Conservation (phyloP, 1,140 invertebrate genomes). For the Drosophila rhopaloa region DNA sequence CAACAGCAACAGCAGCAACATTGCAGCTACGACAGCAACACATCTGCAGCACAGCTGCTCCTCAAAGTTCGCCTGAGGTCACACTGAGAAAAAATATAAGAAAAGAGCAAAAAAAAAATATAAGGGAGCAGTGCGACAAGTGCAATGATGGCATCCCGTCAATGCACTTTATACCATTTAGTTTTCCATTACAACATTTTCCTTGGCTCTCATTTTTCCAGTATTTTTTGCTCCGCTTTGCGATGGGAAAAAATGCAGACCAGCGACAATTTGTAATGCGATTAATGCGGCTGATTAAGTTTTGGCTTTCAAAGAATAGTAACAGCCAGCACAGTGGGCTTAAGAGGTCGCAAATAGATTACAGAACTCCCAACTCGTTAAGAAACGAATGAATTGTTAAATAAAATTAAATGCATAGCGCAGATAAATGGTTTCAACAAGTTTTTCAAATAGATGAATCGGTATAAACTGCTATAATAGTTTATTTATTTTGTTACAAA, state of each 20-base stretch:
- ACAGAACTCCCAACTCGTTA: no score
- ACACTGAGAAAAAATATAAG: conserved; percentile 26
- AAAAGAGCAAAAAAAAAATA: conserved; percentile 8
- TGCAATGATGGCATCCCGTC: conserved; percentile 61
- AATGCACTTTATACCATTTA: conserved; percentile 69
- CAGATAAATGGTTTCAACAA: no score
- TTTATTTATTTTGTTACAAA: no score
- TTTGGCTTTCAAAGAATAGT: conserved; percentile 37
- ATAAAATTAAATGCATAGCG: no score
- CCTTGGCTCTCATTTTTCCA: conserved; percentile 9
- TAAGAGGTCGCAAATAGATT: background rate
- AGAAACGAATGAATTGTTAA: no score
- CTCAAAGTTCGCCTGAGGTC: conserved; percentile 21
- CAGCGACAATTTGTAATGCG: conserved; percentile 76
- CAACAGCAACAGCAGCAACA: conserved; percentile 46
- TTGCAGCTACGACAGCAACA: conserved; percentile 44
- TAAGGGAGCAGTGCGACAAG: conserved; percentile 32
- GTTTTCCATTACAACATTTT: conserved; percentile 64
- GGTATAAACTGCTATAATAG: no score
- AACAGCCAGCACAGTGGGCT: conserved; percentile 11
- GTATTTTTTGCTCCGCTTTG: conserved; percentile 1
- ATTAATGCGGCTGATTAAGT: conserved; percentile 76
- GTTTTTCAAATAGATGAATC: no score
- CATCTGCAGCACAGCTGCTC: conserved; percentile 38
- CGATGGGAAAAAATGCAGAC: conserved; percentile 61